Evolutionary conservation across 2,113 vertebrate genomes (phyloP).

Genomic region (Chaetorhynchus papuensis): DNA sequence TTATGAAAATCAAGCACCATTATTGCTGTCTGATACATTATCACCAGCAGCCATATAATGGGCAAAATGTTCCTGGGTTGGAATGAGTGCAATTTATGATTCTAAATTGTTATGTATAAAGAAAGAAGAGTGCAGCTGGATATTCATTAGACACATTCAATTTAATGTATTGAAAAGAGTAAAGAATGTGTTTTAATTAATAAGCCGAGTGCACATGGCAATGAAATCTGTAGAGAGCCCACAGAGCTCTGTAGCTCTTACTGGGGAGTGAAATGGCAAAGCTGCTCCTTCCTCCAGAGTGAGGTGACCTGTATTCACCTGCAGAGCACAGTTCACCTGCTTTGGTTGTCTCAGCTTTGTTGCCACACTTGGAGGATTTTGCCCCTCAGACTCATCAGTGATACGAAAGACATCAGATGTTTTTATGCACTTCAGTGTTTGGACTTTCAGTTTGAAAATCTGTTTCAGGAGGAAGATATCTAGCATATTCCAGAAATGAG

Average conservation of each 20-base stretch:
- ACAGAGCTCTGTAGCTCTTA: not conserved
- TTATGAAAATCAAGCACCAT: constrained; percentile 56
- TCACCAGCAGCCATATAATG: constrained; percentile 26
- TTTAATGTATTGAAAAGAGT: constrained; percentile 43
- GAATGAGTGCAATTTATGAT: constrained; percentile 36
- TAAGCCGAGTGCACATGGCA: not conserved
- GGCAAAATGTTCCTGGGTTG: constrained; percentile 28
- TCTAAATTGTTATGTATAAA: constrained; percentile 37
- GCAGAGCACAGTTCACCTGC: not conserved
- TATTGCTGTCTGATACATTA: constrained; percentile 29
- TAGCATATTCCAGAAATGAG: not conserved
- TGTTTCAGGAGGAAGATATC: not conserved
- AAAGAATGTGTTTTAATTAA: constrained; percentile 60
- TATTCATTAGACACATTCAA: constrained; percentile 46
- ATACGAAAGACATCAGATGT: rapidly evolving
- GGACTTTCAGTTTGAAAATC: not conserved
- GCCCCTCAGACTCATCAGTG: not conserved
- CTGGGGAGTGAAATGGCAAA: not conserved
- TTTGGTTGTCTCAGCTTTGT: not conserved
- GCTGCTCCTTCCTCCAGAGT: not conserved
- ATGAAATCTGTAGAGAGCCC: not conserved
- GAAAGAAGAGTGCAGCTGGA: constrained; percentile 41
- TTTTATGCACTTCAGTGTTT: not conserved
- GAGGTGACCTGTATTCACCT: not conserved
- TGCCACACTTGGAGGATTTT: not conserved